Conservation (phyloP, 1,140 invertebrate species). For the Hyposmocoma kahamanoa region DNA sequence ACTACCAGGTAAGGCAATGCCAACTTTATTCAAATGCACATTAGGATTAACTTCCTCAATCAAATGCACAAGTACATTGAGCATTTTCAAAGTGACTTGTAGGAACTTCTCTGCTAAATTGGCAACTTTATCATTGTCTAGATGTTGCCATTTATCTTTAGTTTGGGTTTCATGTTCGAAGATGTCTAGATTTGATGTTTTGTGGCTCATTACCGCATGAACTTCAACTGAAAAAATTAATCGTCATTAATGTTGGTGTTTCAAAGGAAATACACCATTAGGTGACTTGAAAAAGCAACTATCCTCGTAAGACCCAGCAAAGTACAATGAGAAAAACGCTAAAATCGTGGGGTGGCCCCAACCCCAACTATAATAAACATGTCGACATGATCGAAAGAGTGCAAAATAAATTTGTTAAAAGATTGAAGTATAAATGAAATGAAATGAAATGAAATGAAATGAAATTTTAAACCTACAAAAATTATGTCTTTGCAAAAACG, state of each 20-base stretch:
- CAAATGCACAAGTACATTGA: constrained; percentile 85
- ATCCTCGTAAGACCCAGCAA: too few species aligned
- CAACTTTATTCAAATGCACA: constrained; percentile 72
- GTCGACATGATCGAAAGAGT: too few species aligned
- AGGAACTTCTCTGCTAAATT: constrained; percentile 77
- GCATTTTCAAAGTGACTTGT: constrained; percentile 78
- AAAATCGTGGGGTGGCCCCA: too few species aligned
- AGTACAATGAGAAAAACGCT: too few species aligned
- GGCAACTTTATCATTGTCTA: constrained; percentile 66
- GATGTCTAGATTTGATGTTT: constrained; percentile 43
- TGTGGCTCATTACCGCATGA: constrained; percentile 55
- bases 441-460: too few species aligned
- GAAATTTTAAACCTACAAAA: too few species aligned
- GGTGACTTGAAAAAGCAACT: too few species aligned
- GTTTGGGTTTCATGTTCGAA: constrained; percentile 46
- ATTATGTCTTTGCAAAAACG: too few species aligned
- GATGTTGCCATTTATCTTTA: constrained; percentile 73
- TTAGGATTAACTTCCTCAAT: constrained; percentile 82
- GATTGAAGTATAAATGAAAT: too few species aligned
- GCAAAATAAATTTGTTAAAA: too few species aligned
- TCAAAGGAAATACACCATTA: too few species aligned
- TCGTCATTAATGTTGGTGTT: constrained; percentile 4
- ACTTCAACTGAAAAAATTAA: constrained; percentile 52
- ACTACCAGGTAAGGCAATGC: constrained; percentile 73
- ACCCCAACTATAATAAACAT: too few species aligned